Conservation (phyloP, 2,888 invertebrate species). For the Notocelia uddmanniana region DNA sequence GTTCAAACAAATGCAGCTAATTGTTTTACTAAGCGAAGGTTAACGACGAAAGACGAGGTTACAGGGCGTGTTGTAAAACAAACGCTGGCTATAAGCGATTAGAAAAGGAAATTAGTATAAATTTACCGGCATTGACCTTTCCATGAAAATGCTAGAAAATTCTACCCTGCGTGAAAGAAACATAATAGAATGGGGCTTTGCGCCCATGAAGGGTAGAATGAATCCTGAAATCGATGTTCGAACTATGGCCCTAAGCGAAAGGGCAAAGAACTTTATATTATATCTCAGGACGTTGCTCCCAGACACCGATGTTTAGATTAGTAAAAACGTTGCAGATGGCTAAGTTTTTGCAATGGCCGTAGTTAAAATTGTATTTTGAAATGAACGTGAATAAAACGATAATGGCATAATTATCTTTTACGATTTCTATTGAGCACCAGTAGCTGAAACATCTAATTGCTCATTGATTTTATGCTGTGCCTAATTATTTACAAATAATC, state of each 20-base stretch:
- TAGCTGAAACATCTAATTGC: slow-evolving; percentile 17
- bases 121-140: slow-evolving; percentile 39
- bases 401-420: slow-evolving; percentile 11
- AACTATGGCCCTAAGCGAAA: slow-evolving; percentile 19
- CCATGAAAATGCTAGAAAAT: not conserved
- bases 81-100: slow-evolving; percentile 12
- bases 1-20: slow-evolving; percentile 41
- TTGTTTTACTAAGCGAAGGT: slow-evolving; percentile 39
- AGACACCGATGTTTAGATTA: slow-evolving; percentile 2
- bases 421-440: slow-evolving; percentile 24
- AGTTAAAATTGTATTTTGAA: slow-evolving; percentile 17
- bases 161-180: not conserved
- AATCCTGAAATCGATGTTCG: slow-evolving; percentile 21
- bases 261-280: slow-evolving; percentile 26
- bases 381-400: slow-evolving; percentile 36
- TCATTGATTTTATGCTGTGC: not conserved
- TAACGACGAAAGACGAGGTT: slow-evolving; percentile 41
- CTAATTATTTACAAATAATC: not conserved
- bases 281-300: slow-evolving; percentile 2
- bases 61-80: slow-evolving; percentile 16
- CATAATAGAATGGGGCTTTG: slow-evolving; percentile 20
- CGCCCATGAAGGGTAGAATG: slow-evolving; percentile 10
- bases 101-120: slow-evolving; percentile 34
- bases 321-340: not conserved
- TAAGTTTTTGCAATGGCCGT: slow-evolving; percentile 9